Percentiles rank a stretch among this genome's conserved stretches.
phyloP scores from a whole-genome alignment of 2,113 vertebrate species.

The Mormyrus iriodes region DNA sequence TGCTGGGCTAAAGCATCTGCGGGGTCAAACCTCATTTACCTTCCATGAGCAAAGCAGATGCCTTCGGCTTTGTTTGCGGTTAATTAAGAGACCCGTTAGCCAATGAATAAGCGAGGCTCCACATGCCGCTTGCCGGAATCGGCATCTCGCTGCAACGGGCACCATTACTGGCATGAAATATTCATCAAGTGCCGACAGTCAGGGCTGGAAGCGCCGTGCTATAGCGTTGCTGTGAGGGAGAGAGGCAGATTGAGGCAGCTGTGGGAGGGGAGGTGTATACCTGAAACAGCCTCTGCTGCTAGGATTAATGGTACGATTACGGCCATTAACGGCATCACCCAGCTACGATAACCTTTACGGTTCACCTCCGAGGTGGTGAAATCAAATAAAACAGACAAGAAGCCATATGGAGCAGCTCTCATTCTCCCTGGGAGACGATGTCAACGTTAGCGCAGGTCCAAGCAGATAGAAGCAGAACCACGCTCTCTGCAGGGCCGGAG shows the following conservation, averaged over 20 bases:
- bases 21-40: neutral
- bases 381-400: neutral
- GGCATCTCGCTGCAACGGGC: neutral
- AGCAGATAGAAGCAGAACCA: neutral
- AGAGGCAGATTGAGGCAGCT: neutral
- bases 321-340: neutral
- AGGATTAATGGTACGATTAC: conserved; percentile 8
- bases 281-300: neutral
- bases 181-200: neutral
- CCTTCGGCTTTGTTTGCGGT: neutral
- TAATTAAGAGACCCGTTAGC: neutral
- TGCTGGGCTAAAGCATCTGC: neutral
- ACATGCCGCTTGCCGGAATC: neutral
- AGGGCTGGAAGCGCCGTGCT: neutral
- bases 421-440: neutral
- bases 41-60: neutral
- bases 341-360: neutral
- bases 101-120: too few species aligned
- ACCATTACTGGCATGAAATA: conserved; percentile 2
- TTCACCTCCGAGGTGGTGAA: neutral
- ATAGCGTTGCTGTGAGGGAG: neutral
- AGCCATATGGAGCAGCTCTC: neutral
- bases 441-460: neutral
- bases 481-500: neutral
- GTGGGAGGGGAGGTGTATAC: neutral